Conservation (phyloP, 2,888 invertebrate genomes). For the Hybos culiciformis region DNA sequence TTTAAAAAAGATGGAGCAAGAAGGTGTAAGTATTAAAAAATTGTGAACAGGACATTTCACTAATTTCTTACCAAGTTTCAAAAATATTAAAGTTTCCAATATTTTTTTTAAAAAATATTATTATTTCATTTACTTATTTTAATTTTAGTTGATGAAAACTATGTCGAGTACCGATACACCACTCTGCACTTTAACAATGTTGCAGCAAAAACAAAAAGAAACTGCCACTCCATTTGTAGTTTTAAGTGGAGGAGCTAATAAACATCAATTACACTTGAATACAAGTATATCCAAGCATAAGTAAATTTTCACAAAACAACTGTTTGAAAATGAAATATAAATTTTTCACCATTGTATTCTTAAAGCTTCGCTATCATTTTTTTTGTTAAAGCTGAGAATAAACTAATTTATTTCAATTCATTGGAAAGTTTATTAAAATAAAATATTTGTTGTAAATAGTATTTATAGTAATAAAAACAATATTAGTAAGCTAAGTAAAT, state of each 20-base stretch:
- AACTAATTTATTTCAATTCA: too few relatives aligned
- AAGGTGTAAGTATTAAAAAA: conserved; percentile 48
- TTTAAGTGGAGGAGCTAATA: conserved; percentile 79
- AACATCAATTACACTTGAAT: conserved; percentile 27
- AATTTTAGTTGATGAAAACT: conserved; percentile 71
- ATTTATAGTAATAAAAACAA: too few relatives aligned
- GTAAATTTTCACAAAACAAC: conserved; percentile 18
- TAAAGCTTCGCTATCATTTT: too few relatives aligned
- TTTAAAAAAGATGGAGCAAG: conserved; percentile 86
- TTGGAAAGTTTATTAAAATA: too few relatives aligned
- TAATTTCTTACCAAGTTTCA: background rate
- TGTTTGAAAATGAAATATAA: too few relatives aligned
- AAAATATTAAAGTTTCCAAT: background rate
- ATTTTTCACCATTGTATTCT: too few relatives aligned
- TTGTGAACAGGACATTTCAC: background rate
- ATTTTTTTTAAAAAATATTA: background rate
- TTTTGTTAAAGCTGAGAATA: too few relatives aligned
- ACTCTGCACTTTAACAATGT: conserved; percentile 80
- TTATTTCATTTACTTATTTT: background rate
- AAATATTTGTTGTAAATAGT: too few relatives aligned
- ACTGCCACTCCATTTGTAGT: conserved; percentile 87
- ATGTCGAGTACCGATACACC: conserved; percentile 98
- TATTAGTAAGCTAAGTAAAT: too few relatives aligned
- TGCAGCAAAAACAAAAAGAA: conserved; percentile 91
- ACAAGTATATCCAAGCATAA: conserved; percentile 33